These are phyloP conservation scores for Mus minutoides DNA, from an alignment of 2,797 vertebrate species.

Conservation along the genomic window DNA sequence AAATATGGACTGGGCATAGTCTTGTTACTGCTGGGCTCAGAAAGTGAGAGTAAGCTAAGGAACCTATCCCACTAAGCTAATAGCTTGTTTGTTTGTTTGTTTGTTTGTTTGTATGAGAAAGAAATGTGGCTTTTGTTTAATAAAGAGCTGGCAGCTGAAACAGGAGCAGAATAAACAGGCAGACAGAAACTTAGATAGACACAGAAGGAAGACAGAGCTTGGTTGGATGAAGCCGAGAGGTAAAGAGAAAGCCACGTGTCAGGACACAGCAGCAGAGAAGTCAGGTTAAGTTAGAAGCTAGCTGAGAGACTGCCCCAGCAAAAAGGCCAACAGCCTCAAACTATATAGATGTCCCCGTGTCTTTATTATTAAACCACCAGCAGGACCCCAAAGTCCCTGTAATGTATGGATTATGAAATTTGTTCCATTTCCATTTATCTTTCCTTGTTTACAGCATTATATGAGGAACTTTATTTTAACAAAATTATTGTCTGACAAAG, in stretches of 20 bases:
- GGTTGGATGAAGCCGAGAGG: not conserved
- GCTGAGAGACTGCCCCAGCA: not conserved
- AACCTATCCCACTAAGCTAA: not conserved
- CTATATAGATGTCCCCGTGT: not conserved
- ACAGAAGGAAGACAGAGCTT: not conserved
- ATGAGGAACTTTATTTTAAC: constrained; percentile 46
- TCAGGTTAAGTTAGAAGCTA: not conserved
- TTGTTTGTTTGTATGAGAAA: not conserved
- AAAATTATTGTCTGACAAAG: not conserved
- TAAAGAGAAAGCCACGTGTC: not conserved
- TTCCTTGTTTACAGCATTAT: not conserved
- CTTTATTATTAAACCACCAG: not conserved
- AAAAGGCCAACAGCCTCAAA: not conserved
- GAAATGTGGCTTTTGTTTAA: not conserved
- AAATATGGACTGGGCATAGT: not conserved
- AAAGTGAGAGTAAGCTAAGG: not conserved
- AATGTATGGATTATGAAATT: constrained; percentile 10
- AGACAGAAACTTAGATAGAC: not conserved
- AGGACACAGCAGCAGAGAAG: not conserved
- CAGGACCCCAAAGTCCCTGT: not conserved
- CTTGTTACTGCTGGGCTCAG: not conserved
- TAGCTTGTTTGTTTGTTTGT: not conserved
- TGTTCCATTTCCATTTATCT: not conserved
- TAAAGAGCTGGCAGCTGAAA: not conserved
- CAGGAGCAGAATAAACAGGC: not conserved